Percentiles rank a stretch among this genome's conserved stretches.
These are phyloP conservation scores for Propithecus coquereli DNA, from an alignment of 2,113 vertebrate species.

Conservation along the genomic window DNA sequence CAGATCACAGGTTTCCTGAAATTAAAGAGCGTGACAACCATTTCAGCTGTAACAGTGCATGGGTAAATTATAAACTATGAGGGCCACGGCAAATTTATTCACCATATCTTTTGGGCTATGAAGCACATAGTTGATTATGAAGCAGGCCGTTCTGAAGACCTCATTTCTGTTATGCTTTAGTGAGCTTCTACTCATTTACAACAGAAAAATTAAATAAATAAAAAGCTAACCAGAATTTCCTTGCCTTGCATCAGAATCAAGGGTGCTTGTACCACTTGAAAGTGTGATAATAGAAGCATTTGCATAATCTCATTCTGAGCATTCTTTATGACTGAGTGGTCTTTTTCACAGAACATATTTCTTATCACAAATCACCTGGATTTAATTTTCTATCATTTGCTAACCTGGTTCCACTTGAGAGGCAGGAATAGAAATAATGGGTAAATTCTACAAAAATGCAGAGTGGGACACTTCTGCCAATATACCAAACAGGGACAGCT, in stretches of 20 bases:
- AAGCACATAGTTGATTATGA: slow-evolving; percentile 36
- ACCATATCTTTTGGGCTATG: slow-evolving; percentile 13
- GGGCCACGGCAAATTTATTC: slow-evolving; percentile 23
- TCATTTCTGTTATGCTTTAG: slow-evolving; percentile 39
- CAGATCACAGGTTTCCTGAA: slow-evolving; percentile 86
- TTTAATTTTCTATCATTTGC: slow-evolving; percentile 61
- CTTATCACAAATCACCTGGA: slow-evolving; percentile 53
- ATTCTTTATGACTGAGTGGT: slow-evolving; percentile 23
- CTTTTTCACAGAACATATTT: slow-evolving; percentile 42
- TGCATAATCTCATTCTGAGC: slow-evolving; percentile 42
- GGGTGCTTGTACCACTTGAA: background rate
- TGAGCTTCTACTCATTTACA: slow-evolving; percentile 26
- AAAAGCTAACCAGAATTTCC: slow-evolving; percentile 45
- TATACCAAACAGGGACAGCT: slow-evolving; percentile 42
- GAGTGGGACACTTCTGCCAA: slow-evolving; percentile 27
- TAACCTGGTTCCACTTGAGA: slow-evolving; percentile 53
- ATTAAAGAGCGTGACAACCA: slow-evolving; percentile 59
- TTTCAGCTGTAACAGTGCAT: background rate
- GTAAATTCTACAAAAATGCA: slow-evolving; percentile 40
- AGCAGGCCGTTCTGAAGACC: slow-evolving; percentile 3
- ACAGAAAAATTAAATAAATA: background rate
- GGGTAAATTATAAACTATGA: slow-evolving; percentile 31
- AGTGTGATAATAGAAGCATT: slow-evolving; percentile 28
- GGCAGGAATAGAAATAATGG: slow-evolving; percentile 50
- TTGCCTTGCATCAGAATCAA: slow-evolving; percentile 7